phyloP scores from a whole-genome alignment of 2,888 invertebrate genomes.

The Amblyjoppa fuscipennis region DNA sequence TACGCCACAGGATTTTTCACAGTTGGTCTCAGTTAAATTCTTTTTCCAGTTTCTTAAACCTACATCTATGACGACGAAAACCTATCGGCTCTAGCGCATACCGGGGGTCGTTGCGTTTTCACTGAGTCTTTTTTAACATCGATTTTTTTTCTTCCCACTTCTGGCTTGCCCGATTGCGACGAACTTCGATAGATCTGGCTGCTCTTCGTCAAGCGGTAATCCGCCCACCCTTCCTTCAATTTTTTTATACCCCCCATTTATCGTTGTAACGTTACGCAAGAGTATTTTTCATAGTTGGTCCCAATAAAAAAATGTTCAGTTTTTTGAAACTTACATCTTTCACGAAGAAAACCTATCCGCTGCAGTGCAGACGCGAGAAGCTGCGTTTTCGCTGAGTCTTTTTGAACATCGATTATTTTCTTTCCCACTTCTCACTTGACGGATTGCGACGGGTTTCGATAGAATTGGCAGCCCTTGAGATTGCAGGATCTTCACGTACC shows the following conservation, averaged over 20 bases:
- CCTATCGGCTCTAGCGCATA: too few relatives aligned
- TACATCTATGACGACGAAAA: too few relatives aligned
- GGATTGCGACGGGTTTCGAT: neutral
- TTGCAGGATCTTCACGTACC: neutral
- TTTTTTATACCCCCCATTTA: neutral
- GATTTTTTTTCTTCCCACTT: slow-evolving; percentile 1
- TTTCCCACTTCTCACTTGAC: neutral
- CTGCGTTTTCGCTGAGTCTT: neutral
- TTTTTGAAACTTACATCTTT: too few relatives aligned
- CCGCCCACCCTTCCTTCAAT: slow-evolving; percentile 22
- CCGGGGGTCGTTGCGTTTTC: neutral
- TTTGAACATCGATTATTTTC: neutral
- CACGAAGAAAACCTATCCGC: too few relatives aligned
- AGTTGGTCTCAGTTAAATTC: too few relatives aligned
- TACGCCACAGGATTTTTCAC: slow-evolving; percentile 38
- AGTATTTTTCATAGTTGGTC: slow-evolving; percentile 20
- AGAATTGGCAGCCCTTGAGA: neutral
- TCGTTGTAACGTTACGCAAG: slow-evolving; percentile 37
- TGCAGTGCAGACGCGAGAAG: too few relatives aligned
- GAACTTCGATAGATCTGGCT: neutral
- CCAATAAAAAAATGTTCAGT: too few relatives aligned
- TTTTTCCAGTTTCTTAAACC: too few relatives aligned
- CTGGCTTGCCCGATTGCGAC: neutral
- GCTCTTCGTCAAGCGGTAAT: neutral
- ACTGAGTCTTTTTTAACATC: neutral